phyloP scores from a whole-genome alignment of 2,888 invertebrate genomes.

The Antitype chi region DNA sequence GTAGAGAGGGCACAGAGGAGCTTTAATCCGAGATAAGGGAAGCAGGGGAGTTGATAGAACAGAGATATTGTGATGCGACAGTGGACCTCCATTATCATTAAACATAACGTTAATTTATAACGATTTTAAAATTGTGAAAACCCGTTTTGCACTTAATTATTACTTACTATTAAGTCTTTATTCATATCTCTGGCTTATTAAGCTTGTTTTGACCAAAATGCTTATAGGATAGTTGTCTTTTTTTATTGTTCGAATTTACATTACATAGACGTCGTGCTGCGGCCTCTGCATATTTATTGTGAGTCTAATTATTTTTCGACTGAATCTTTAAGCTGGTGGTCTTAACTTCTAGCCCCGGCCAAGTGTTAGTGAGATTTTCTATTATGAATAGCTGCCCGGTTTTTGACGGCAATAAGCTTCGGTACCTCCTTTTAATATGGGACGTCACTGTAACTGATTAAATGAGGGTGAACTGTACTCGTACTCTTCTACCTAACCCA shows the following conservation, averaged over 20 bases:
- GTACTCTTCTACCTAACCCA: background rate
- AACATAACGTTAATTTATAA: too few species aligned
- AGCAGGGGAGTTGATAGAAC: background rate
- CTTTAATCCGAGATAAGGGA: background rate
- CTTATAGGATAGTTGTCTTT: background rate
- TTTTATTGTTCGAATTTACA: background rate
- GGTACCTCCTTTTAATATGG: background rate
- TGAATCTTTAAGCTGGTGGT: too few species aligned
- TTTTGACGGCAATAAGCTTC: background rate
- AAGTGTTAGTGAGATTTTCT: background rate
- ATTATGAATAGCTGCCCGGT: too few species aligned
- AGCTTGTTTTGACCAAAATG: background rate
- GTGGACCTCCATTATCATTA: background rate
- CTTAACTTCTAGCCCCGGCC: too few species aligned
- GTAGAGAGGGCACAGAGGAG: constrained; percentile 4
- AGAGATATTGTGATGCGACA: background rate
- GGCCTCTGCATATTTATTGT: background rate
- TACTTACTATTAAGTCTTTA: background rate
- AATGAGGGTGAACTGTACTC: background rate
- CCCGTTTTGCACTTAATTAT: background rate
- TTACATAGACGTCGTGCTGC: background rate
- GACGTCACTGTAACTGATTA: too few species aligned
- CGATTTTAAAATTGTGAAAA: background rate
- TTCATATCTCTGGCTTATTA: background rate
- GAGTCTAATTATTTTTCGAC: background rate